Conservation (phyloP, 2,113 vertebrate genomes). For the Vulpes lagopus region DNA sequence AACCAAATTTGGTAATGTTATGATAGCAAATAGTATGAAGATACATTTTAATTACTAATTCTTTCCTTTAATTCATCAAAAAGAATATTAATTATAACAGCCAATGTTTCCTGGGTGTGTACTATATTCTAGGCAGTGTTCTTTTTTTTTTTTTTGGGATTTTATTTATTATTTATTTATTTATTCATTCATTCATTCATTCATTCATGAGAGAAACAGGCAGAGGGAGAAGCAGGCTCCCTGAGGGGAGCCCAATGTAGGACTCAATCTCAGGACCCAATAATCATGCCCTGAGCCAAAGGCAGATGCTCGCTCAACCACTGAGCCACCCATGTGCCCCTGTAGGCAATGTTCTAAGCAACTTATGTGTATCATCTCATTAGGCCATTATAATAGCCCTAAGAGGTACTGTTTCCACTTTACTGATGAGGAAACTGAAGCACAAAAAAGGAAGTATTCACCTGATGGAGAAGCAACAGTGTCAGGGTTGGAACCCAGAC, state of each 20-base stretch:
- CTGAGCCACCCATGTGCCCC: no score
- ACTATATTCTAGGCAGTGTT: background rate
- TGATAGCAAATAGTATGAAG: background rate
- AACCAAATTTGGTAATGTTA: background rate
- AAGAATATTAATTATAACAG: slow-evolving; percentile 22
- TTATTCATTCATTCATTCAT: no score
- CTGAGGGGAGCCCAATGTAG: no score
- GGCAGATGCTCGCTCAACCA: no score
- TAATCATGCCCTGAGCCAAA: no score
- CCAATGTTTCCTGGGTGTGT: background rate
- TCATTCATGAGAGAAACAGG: no score
- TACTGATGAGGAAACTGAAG: background rate
- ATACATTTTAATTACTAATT: background rate
- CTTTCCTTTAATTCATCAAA: background rate
- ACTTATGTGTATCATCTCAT: background rate
- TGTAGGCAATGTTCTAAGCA: background rate
- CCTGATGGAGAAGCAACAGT: background rate
- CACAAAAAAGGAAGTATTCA: background rate
- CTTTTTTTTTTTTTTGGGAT: no score
- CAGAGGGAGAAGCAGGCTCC: no score
- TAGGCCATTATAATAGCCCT: background rate
- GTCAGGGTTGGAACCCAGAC: background rate
- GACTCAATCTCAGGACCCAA: no score
- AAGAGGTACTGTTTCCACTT: background rate
- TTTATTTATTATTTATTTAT: no score